Evolutionary conservation across 2,797 vertebrate genomes (phyloP).

Genomic region (Sebastes vulpes): DNA sequence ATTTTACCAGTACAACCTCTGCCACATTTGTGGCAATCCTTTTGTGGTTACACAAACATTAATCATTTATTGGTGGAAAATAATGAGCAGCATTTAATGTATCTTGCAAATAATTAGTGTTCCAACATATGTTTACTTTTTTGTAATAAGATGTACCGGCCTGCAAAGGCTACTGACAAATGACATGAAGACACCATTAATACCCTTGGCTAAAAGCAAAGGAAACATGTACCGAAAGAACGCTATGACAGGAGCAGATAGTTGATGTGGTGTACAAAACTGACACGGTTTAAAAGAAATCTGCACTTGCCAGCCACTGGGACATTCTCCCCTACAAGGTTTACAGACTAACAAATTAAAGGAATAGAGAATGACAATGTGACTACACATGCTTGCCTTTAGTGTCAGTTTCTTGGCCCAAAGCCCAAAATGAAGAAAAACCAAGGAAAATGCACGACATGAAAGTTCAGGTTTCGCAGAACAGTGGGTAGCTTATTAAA

Average conservation of each 20-base stretch:
- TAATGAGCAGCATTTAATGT: neutral
- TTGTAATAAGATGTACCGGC: neutral
- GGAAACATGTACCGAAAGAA: conserved; percentile 31
- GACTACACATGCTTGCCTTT: conserved; percentile 94
- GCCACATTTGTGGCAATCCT: neutral
- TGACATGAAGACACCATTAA: neutral
- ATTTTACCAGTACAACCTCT: neutral
- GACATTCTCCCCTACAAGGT: conserved; percentile 90
- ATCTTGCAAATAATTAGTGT: neutral
- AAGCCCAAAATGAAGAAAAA: conserved; percentile 89
- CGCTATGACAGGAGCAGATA: conserved; percentile 35
- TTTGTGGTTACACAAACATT: neutral
- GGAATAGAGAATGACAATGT: conserved; percentile 92
- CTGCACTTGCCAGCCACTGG: conserved; percentile 68
- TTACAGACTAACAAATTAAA: conserved; percentile 94
- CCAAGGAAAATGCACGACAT: conserved; percentile 91
- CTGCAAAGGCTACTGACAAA: neutral
- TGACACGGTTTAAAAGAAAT: conserved; percentile 65
- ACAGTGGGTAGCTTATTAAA: conserved; percentile 99
- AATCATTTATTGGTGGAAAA: neutral
- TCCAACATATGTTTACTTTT: neutral
- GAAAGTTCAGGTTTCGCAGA: conserved; percentile 93
- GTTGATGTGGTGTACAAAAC: conserved; percentile 64
- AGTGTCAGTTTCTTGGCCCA: conserved; percentile 90
- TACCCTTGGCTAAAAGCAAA: conserved; percentile 14